Percentiles rank a stretch among this genome's conserved stretches.
These are phyloP conservation scores for Sciaenops ocellatus DNA, from an alignment of 2,797 vertebrate species.

Conservation along the genomic window DNA sequence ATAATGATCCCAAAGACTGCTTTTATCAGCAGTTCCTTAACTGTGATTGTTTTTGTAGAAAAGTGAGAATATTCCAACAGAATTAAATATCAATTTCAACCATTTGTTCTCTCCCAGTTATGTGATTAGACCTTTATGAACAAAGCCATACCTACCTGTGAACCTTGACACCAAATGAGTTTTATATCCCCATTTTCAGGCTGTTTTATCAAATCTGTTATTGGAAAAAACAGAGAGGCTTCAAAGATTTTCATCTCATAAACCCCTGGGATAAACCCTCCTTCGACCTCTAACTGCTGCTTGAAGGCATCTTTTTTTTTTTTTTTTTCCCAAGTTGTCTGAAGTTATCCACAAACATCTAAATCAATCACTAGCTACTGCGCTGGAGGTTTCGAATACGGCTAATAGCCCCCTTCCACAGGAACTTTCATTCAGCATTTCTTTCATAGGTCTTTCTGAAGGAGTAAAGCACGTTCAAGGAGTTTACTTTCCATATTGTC, in stretches of 20 bases:
- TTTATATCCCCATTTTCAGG: conserved; percentile 29
- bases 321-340: conserved; percentile 33
- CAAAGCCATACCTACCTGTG: conserved; percentile 15
- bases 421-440: neutral
- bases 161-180: conserved; percentile 38
- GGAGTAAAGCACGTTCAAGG: too few species aligned
- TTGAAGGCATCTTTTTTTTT: conserved; percentile 33
- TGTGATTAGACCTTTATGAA: conserved; percentile 25
- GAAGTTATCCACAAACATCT: conserved; percentile 30
- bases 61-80: conserved; percentile 7
- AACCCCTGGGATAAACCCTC: conserved; percentile 22
- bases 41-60: neutral
- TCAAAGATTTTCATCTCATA: conserved; percentile 29
- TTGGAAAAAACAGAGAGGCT: conserved; percentile 42
- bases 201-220: conserved; percentile 35
- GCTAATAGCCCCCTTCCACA: neutral
- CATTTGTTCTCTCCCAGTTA: conserved; percentile 6
- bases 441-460: neutral
- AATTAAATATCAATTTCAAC: conserved; percentile 23
- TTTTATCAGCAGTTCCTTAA: conserved; percentile 26
- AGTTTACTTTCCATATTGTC: neutral
- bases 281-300: conserved; percentile 46
- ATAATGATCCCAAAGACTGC: neutral
- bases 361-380: conserved; percentile 19
- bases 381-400: conserved; percentile 16